Evolutionary conservation across 1,140 invertebrate species (phyloP), one percentile per base, ranked within the genome.

Genomic region (Stegodyphus mimosarum): DNA sequence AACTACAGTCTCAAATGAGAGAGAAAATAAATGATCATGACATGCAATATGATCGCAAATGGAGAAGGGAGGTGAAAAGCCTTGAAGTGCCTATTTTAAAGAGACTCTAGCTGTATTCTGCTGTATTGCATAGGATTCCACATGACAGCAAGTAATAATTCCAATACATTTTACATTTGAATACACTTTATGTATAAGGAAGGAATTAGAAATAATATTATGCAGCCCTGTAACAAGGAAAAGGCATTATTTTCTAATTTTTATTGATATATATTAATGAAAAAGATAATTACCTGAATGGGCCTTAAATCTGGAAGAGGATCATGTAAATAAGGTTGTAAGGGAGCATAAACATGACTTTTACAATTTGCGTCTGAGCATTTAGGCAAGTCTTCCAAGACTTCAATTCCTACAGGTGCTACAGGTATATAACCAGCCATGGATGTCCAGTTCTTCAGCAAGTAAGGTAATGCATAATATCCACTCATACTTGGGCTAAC

Each of bases 401-500:
- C 51, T 0, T 86, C 79, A 53, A 91, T 91, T 9, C 52, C 79
- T 5, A 91, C 90, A 66, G 91, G 91, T 13, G 92, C 91, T 6
- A 92, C 89, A 66, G 91, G 89, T 1, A 92, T 87, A 81, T 89
- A 92, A 11, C 90, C 91, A 64, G 75, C 84, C 7, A 90, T 73
- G 49, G 85, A 77, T 18, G 89, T 74, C 18, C 77, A 86, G 55
- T 89, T 63, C 33, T 88, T 86, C 53, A 90, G 87, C n/a, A 92
- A 63, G 86, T 89, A 90, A 0, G 90, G 90, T 7, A 92, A 87
- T 7, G 90, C 88, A 87, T 90, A 92, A 10, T 60, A 60, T 10
- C 92, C 92, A 89, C 91, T 91, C 91, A 92, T 91, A 6, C 91
- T 92, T 6, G 92, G 91, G 64, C 89, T 90, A 11, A 92, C 88